These are phyloP conservation scores for Syngnathus floridae DNA, from an alignment of 2,113 vertebrate genomes.

Conservation along the genomic window DNA sequence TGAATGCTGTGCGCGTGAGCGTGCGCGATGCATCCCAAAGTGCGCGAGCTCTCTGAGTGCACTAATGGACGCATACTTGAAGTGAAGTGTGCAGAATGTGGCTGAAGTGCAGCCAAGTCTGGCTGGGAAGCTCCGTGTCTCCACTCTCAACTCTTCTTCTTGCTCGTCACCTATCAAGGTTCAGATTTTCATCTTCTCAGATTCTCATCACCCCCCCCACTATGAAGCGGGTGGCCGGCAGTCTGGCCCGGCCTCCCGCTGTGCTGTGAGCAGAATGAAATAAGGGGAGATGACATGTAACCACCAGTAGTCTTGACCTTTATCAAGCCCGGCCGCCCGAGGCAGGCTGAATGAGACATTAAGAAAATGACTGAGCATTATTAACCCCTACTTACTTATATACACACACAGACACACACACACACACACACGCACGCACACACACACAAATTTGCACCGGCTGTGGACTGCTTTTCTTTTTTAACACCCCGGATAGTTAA, in stretches of 20 bases:
- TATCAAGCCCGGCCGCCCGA: constrained; percentile 52
- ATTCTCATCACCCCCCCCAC: constrained; percentile 31
- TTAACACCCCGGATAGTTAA: constrained; percentile 27
- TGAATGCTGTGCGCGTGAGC: constrained; percentile 18
- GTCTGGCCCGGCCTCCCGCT: constrained; percentile 15
- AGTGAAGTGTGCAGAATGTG: constrained; percentile 68
- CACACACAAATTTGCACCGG: constrained; percentile 1
- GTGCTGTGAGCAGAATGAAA: constrained; percentile 46
- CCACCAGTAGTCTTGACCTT: constrained; percentile 67
- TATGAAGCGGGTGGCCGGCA: constrained; percentile 25
- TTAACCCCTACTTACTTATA: constrained; percentile 43
- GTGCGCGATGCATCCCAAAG: constrained; percentile 43
- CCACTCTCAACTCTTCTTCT: constrained; percentile 38
- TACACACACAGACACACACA: constrained; percentile 20
- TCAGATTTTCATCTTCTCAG: constrained; percentile 36
- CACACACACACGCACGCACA: not conserved
- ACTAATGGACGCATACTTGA: constrained; percentile 74
- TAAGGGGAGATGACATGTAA: constrained; percentile 50
- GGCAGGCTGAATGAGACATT: constrained; percentile 60
- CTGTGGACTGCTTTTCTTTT: constrained; percentile 24
- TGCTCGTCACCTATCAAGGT: constrained; percentile 30
- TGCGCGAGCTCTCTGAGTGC: constrained; percentile 56
- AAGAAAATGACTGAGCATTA: constrained; percentile 64
- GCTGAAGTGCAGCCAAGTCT: constrained; percentile 71
- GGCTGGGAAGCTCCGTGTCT: constrained; percentile 60